Conservation (phyloP, 1,140 invertebrate genomes). For the Hylaeus anthracinus region DNA sequence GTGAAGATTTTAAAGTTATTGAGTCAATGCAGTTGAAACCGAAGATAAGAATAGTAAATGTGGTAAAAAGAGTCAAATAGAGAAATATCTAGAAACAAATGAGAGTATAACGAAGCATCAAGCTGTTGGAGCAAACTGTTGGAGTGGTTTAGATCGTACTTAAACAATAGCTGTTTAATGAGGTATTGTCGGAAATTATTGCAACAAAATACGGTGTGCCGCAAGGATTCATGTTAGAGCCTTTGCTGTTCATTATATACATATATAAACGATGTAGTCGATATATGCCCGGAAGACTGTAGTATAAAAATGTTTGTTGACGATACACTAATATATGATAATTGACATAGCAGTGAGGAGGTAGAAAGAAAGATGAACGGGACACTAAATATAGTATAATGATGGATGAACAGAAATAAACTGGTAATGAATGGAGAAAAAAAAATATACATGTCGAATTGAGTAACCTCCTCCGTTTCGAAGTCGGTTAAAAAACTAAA, state of each 20-base stretch:
- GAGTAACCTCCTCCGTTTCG: too few relatives aligned
- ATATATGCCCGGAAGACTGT: not conserved
- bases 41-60: slow-evolving; percentile 41
- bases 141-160: slow-evolving; percentile 3
- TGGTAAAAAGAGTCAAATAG: slow-evolving; percentile 22
- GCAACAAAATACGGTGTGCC: not conserved
- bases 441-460: too few relatives aligned
- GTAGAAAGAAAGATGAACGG: slow-evolving; percentile 1
- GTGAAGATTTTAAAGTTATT: not conserved
- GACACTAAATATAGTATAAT: not conserved
- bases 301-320: slow-evolving; percentile 9
- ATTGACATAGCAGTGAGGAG: not conserved
- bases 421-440: not conserved
- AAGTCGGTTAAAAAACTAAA: slow-evolving; percentile 35
- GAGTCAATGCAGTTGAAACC: slow-evolving; percentile 27
- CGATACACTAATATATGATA: not conserved
- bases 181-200: not conserved
- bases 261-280: slow-evolving; percentile 11
- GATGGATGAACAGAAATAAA: slow-evolving; percentile 9
- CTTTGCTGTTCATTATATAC: slow-evolving; percentile 4
- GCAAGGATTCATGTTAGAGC: not conserved
- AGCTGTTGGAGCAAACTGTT: slow-evolving; percentile 1
- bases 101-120: not conserved
- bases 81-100: slow-evolving; percentile 12
- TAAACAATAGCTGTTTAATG: not conserved